Evolutionary conservation across 2,797 vertebrate genomes (phyloP), one percentile per base, ranked within the genome.

Genomic region (Echeneis naucrates): DNA sequence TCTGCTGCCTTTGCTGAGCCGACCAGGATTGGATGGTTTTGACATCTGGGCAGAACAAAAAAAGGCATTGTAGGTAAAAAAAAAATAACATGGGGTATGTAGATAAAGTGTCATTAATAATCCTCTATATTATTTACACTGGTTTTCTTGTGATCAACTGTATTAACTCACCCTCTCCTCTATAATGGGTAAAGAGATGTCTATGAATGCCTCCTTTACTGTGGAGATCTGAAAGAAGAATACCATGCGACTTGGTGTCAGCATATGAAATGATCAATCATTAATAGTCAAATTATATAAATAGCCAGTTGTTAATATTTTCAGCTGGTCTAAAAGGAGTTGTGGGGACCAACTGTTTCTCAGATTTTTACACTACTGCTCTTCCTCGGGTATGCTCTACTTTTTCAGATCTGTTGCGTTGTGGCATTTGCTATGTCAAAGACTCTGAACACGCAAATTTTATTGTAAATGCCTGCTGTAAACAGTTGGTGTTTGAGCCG

Each of bases 131-230:
- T 61, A 30, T 30, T 30, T 56, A 26, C 21, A 60, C 4, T 26
- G 23, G n/a, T 56, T 56, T 52, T 55, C 9, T 50, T 33, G 35
- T 45, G 23, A 58, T 23, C 12, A 27, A 30, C 14, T 32, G 12
- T 3, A 65, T 45, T 53, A 68, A 82, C 97, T 98, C 93, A 99
- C 98, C 96, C 97, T 93, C 88, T 98, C 98, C 91, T 99, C 98
- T 87, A 98, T 97, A 85, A 99, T 98, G 84, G 98, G 98, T 84
- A 99, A 94, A 59, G 98, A 99, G 91, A 99, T 97, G 92, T 99
- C 98, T 85, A 99, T 97, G 88, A 99, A 99, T 69, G 97, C 96
- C 90, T 99, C 98, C 82, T 97, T 98, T 79, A 98, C 95, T 13
- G 94, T 96, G 44, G 96, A 99, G 87, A 99, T 98, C 98, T 99